Evolutionary conservation across 2,888 invertebrate genomes (phyloP).

Genomic region (Standfussiana lucernea): DNA sequence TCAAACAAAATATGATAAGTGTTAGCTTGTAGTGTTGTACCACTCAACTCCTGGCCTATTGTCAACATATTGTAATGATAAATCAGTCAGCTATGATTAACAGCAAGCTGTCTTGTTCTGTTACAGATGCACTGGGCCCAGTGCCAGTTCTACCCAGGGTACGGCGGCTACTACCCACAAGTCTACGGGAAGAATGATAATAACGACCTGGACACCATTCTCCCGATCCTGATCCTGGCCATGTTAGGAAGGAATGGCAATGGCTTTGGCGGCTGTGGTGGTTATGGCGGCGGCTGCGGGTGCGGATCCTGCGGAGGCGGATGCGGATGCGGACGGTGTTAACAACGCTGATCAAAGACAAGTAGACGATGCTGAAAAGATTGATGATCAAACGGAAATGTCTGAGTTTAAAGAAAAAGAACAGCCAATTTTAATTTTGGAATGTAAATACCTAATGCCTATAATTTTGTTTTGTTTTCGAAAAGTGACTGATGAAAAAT

Average conservation of each 20-base stretch:
- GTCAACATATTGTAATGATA: conserved; percentile 56
- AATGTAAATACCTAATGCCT: background rate
- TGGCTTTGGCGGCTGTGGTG: conserved; percentile 61
- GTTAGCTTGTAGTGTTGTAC: conserved; percentile 7
- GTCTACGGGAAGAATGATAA: conserved; percentile 53
- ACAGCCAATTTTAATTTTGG: background rate
- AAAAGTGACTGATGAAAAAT: background rate
- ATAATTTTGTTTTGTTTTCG: conserved; percentile 6
- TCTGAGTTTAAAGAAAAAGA: background rate
- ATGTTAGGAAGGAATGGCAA: conserved; percentile 63
- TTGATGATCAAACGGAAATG: background rate
- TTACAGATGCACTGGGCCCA: conserved; percentile 74
- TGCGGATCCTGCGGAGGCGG: conserved; percentile 52
- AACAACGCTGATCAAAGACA: conserved; percentile 4
- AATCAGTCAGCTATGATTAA: conserved; percentile 47
- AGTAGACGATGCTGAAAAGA: background rate
- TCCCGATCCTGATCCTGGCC: conserved; percentile 74
- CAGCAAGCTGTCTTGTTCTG: conserved; percentile 21
- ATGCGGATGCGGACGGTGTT: conserved; percentile 53
- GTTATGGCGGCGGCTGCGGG: conserved; percentile 55
- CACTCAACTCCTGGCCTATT: conserved; percentile 38
- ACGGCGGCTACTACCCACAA: conserved; percentile 61
- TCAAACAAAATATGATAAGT: conserved; percentile 46
- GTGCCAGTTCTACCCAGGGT: conserved; percentile 68
- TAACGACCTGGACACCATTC: conserved; percentile 72